Conservation (phyloP, 2,113 vertebrate genomes). For the Syrmaticus mikado region DNA sequence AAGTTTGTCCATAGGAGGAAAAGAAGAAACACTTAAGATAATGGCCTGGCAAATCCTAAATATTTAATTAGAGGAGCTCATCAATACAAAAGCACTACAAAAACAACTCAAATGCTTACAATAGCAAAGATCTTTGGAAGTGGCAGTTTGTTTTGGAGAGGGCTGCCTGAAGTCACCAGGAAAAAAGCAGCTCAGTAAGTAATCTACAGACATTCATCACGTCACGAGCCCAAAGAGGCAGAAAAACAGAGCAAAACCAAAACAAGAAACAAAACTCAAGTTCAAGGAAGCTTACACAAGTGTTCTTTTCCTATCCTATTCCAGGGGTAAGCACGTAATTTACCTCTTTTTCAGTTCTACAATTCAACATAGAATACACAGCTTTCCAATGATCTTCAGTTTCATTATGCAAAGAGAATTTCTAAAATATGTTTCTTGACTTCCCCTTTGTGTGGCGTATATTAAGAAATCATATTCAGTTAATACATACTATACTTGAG, state of each 20-base stretch:
- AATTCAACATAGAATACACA: not conserved
- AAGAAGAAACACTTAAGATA: conserved; percentile 17
- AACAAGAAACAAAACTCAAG: not conserved
- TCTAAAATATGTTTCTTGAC: not conserved
- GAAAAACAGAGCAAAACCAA: not conserved
- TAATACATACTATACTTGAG: not conserved
- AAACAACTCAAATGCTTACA: conserved; percentile 23
- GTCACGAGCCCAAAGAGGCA: not conserved
- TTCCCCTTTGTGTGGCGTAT: not conserved
- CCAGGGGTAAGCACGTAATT: not conserved
- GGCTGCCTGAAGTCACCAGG: not conserved
- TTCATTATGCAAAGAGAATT: not conserved
- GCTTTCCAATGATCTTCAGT: not conserved
- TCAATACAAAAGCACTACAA: not conserved
- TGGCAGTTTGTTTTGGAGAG: not conserved
- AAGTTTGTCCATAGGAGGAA: not conserved
- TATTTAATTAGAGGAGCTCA: conserved; percentile 47
- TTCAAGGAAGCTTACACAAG: not conserved
- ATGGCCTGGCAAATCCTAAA: conserved; percentile 10
- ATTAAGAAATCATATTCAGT: not conserved
- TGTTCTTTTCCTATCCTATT: not conserved
- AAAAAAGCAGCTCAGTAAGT: not conserved
- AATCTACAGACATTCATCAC: not conserved
- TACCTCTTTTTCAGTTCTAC: not conserved
- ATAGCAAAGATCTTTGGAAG: not conserved